Percentiles rank a stretch among this genome's conserved stretches.
Conservation (phyloP, 2,888 invertebrate genomes). For the Melitaea athalia region DNA sequence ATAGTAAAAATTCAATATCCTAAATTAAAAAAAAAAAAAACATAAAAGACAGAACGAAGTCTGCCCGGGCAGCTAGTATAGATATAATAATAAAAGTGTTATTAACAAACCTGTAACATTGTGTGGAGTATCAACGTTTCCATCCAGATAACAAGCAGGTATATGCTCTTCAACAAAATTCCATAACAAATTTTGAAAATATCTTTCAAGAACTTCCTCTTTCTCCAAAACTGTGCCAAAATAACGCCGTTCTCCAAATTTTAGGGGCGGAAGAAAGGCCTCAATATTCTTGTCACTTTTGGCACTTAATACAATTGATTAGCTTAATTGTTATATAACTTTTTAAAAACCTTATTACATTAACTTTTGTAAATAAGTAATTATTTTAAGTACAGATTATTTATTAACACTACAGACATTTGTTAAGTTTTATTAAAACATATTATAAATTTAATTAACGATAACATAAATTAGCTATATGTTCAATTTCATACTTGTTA, state of each 20-base stretch:
- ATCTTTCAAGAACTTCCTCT: conserved; percentile 45
- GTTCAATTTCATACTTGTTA: conserved; percentile 46
- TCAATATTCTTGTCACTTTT: conserved; percentile 58
- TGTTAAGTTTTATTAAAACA: no score
- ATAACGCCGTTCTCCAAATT: conserved; percentile 62
- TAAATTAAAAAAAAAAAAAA: no score
- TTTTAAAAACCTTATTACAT: background rate
- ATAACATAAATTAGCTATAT: no score
- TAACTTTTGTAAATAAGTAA: no score
- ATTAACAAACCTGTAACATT: conserved; percentile 56
- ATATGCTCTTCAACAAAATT: conserved; percentile 51
- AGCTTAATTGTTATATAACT: background rate
- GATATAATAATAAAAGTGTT: background rate
- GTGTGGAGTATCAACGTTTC: conserved; percentile 57
- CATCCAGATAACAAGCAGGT: conserved; percentile 60
- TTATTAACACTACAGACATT: no score
- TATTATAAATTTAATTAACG: no score
- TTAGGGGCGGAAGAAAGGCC: conserved; percentile 59
- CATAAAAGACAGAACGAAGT: no score
- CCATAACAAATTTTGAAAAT: conserved; percentile 59
- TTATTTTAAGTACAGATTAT: no score
- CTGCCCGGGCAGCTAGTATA: no score
- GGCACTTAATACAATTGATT: conserved; percentile 48
- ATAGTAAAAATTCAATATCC: no score
- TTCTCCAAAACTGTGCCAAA: conserved; percentile 58